These are phyloP conservation scores for Mionectes macconnelli DNA, from an alignment of 2,113 vertebrate species.

Conservation along the genomic window DNA sequence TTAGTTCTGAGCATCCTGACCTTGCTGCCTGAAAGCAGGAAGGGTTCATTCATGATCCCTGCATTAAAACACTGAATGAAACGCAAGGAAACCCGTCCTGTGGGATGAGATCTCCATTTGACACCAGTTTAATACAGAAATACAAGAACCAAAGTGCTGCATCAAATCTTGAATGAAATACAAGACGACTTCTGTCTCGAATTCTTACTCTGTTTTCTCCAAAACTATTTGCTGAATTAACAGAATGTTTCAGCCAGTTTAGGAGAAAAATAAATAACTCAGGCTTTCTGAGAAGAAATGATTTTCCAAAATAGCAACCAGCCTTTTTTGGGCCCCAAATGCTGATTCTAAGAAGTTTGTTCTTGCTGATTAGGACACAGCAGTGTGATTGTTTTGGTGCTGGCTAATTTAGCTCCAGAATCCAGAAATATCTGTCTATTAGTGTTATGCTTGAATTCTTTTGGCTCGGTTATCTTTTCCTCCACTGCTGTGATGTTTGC, in stretches of 20 bases:
- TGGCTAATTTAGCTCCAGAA: background rate
- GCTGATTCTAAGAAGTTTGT: background rate
- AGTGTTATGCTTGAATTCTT: background rate
- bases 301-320: background rate
- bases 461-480: background rate
- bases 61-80: background rate
- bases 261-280: background rate
- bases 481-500: background rate
- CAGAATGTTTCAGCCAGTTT: background rate
- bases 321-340: background rate
- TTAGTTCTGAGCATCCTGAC: background rate
- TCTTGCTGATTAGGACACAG: background rate
- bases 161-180: background rate
- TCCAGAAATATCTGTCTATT: constrained; percentile 2
- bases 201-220: constrained; percentile 14
- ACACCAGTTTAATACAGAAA: background rate
- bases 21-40: background rate
- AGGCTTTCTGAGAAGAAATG: background rate
- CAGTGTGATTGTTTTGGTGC: constrained; percentile 1
- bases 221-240: constrained; percentile 38
- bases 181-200: background rate
- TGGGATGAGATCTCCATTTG: background rate
- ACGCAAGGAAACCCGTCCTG: background rate
- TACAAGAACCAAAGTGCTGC: background rate
- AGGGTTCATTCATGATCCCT: background rate